Conservation (phyloP, 1,140 invertebrate species). For the Wiebesia pumilae region DNA sequence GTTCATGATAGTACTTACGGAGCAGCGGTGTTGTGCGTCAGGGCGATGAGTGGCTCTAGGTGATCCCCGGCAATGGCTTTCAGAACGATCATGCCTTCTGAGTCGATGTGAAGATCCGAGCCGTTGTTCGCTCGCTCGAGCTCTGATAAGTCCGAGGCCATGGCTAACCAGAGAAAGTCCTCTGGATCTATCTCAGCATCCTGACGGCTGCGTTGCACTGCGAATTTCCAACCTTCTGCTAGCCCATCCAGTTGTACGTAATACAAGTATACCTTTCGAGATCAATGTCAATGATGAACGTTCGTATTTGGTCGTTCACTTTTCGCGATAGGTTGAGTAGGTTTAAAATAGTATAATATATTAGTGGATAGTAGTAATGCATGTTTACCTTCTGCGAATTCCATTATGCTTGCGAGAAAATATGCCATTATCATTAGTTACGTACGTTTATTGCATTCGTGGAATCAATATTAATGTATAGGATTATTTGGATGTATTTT, state of each 20-base stretch:
- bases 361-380: background rate
- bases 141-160: slow-evolving; percentile 87
- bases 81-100: slow-evolving; percentile 64
- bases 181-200: slow-evolving; percentile 78
- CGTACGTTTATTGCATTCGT: background rate
- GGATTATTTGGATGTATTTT: background rate
- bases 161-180: slow-evolving; percentile 85
- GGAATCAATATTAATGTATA: background rate
- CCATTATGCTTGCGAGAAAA: slow-evolving; percentile 22
- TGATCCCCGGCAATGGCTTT: slow-evolving; percentile 61
- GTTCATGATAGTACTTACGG: slow-evolving; percentile 70
- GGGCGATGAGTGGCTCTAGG: slow-evolving; percentile 60
- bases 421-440: background rate
- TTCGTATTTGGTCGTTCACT: background rate
- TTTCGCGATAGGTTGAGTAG: background rate
- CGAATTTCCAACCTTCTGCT: slow-evolving; percentile 81
- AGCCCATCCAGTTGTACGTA: slow-evolving; percentile 83
- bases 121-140: slow-evolving; percentile 74
- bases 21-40: slow-evolving; percentile 83
- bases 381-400: slow-evolving; percentile 28
- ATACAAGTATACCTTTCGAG: slow-evolving; percentile 79
- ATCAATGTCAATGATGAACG: background rate
- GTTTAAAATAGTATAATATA: background rate
- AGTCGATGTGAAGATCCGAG: slow-evolving; percentile 56
- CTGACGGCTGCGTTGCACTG: slow-evolving; percentile 78